These are phyloP conservation scores for Syngnathoides biaculeatus DNA, from an alignment of 2,113 vertebrate species.

Conservation along the genomic window DNA sequence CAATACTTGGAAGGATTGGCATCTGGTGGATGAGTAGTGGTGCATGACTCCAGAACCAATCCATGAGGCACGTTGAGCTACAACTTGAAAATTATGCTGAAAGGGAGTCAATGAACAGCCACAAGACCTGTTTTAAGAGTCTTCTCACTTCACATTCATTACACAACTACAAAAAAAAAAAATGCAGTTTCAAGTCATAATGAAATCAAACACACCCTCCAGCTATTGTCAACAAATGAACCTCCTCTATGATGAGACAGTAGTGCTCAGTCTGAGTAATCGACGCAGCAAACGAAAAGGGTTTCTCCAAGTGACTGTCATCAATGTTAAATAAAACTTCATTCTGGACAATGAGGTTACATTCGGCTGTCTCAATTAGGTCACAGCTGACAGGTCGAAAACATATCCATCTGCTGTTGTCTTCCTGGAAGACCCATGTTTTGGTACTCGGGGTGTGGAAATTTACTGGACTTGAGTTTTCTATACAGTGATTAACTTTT, in stretches of 20 bases:
- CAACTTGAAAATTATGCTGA: constrained; percentile 12
- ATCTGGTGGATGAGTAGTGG: background rate
- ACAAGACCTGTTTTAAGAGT: constrained; percentile 2
- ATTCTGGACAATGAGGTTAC: background rate
- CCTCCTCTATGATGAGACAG: constrained; percentile 24
- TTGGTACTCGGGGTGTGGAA: constrained; percentile 74
- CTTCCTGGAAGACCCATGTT: constrained; percentile 55
- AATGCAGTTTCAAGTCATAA: constrained; percentile 27
- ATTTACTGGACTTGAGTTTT: constrained; percentile 80
- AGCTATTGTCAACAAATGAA: constrained; percentile 25
- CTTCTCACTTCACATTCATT: constrained; percentile 35
- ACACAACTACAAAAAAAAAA: constrained; percentile 57
- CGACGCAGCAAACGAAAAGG: constrained; percentile 43
- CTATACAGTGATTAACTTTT: constrained; percentile 82
- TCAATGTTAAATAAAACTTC: background rate
- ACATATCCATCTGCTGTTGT: constrained; percentile 53
- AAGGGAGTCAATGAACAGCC: background rate
- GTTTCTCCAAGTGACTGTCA: constrained; percentile 40
- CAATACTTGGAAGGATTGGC: background rate
- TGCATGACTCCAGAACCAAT: too few species aligned
- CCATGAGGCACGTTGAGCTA: background rate
- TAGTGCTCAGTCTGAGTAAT: constrained; percentile 47
- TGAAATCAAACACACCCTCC: constrained; percentile 7
- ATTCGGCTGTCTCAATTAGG: constrained; percentile 16
- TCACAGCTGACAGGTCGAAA: constrained; percentile 12